Conservation (phyloP, 2,888 invertebrate genomes). For the Cheilosia pagana region DNA sequence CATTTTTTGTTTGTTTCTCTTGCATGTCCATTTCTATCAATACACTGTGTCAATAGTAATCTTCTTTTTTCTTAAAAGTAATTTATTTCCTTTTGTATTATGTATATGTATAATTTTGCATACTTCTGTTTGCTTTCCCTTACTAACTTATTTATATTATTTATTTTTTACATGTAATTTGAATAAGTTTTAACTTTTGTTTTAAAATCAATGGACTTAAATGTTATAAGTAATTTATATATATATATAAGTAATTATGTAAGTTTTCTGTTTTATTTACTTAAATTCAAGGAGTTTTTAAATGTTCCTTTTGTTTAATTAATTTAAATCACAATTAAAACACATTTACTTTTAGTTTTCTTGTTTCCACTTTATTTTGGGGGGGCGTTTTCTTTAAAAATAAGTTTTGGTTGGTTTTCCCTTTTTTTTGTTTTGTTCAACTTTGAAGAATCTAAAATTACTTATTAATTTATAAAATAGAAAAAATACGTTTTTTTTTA, state of each 20-base stretch:
- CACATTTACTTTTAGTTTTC: slow-evolving; percentile 74
- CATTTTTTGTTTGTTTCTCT: slow-evolving; percentile 37
- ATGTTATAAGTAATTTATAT: slow-evolving; percentile 58
- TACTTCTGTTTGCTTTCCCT: slow-evolving; percentile 55
- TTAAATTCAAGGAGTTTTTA: slow-evolving; percentile 61
- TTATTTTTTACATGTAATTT: slow-evolving; percentile 71
- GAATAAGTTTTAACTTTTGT: slow-evolving; percentile 68
- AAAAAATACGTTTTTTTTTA: slow-evolving; percentile 68
- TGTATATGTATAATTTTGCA: slow-evolving; percentile 74
- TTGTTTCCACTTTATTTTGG: slow-evolving; percentile 58
- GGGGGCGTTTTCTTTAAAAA: slow-evolving; percentile 43
- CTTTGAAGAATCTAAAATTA: slow-evolving; percentile 68
- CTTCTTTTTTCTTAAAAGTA: slow-evolving; percentile 45
- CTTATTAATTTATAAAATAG: slow-evolving; percentile 72
- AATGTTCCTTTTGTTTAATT: slow-evolving; percentile 69
- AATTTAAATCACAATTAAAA: slow-evolving; percentile 75
- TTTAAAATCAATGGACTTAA: slow-evolving; percentile 75
- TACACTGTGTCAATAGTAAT: slow-evolving; percentile 36
- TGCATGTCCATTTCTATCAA: slow-evolving; percentile 53
- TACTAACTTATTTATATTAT: slow-evolving; percentile 7
- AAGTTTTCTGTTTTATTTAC: slow-evolving; percentile 40
- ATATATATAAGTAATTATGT: slow-evolving; percentile 65
- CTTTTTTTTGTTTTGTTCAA: slow-evolving; percentile 50
- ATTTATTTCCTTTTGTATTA: slow-evolving; percentile 49
- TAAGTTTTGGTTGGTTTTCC: slow-evolving; percentile 52